These are phyloP conservation scores for Chloroceryle inda DNA, from an alignment of 2,797 vertebrate species.

Conservation along the genomic window DNA sequence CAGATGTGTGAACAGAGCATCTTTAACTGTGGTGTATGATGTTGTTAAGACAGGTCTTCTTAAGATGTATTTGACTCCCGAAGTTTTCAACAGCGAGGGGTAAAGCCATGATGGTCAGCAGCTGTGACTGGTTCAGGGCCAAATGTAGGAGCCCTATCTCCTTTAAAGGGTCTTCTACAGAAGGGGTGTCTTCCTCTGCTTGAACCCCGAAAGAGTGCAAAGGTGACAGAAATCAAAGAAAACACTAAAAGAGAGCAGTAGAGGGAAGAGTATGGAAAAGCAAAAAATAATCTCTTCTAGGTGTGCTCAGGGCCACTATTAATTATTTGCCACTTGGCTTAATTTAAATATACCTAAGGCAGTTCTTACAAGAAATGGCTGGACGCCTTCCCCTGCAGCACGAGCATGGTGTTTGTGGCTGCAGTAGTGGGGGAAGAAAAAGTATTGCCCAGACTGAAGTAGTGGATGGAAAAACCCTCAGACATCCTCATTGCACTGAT, in stretches of 20 bases:
- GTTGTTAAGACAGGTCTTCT: neutral
- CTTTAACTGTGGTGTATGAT: neutral
- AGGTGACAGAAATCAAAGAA: neutral
- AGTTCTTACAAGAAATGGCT: neutral
- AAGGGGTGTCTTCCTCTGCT: neutral
- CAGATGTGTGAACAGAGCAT: neutral
- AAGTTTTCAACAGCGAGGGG: neutral
- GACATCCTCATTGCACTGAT: slow-evolving; percentile 38
- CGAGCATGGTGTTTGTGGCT: neutral
- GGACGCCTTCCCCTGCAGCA: neutral
- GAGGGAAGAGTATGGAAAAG: neutral
- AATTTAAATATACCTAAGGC: neutral
- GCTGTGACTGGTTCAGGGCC: neutral
- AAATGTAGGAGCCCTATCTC: neutral
- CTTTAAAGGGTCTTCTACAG: neutral
- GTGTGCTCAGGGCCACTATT: neutral
- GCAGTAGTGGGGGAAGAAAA: slow-evolving; percentile 23
- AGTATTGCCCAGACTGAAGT: slow-evolving; percentile 26
- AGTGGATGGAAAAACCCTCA: slow-evolving; percentile 57
- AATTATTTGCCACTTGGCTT: slow-evolving; percentile 13
- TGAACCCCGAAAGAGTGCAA: neutral
- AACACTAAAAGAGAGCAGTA: neutral
- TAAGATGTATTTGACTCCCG: neutral
- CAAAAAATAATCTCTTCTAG: neutral
- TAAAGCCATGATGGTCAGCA: neutral